phyloP scores from a whole-genome alignment of 2,888 invertebrate species.

The Ophion costatus region DNA sequence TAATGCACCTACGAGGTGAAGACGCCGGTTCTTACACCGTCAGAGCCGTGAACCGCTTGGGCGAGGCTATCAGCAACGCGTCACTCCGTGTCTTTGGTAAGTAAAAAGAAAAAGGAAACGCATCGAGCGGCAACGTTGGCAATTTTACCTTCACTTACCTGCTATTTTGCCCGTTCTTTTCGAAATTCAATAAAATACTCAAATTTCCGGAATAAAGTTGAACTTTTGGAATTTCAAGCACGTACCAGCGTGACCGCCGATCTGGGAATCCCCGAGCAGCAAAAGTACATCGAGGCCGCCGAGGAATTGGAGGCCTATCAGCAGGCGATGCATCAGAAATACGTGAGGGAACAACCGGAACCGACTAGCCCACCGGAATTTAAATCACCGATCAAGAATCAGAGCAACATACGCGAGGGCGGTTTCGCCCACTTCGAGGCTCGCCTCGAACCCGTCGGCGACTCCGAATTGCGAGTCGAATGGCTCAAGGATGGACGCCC shows the following conservation, averaged over 20 bases:
- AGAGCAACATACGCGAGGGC: slow-evolving; percentile 93
- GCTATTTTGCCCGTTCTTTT: too few species aligned
- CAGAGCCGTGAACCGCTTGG: slow-evolving; percentile 95
- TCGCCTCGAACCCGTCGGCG: slow-evolving; percentile 96
- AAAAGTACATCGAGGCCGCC: slow-evolving; percentile 95
- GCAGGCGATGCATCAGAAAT: slow-evolving; percentile 91
- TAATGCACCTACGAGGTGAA: slow-evolving; percentile 99
- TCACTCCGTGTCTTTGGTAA: slow-evolving; percentile 89
- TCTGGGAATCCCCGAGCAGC: slow-evolving; percentile 95
- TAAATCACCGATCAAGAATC: slow-evolving; percentile 95
- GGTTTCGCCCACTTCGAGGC: slow-evolving; percentile 98
- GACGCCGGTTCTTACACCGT: slow-evolving; percentile 98
- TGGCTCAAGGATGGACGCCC: slow-evolving; percentile 97
- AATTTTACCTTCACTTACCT: too few species aligned
- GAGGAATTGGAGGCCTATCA: slow-evolving; percentile 96
- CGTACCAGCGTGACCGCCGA: slow-evolving; percentile 94
- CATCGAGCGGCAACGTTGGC: too few species aligned
- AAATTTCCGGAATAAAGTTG: not conserved
- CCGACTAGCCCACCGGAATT: slow-evolving; percentile 93
- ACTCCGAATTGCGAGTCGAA: slow-evolving; percentile 94
- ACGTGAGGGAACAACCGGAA: slow-evolving; percentile 92
- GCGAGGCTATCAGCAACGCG: slow-evolving; percentile 95
- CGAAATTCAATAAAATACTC: too few species aligned
- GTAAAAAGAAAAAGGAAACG: slow-evolving; percentile 18
- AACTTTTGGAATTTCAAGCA: slow-evolving; percentile 78